Conservation (phyloP, 2,888 invertebrate genomes). For the Ennomos quercinarius region DNA sequence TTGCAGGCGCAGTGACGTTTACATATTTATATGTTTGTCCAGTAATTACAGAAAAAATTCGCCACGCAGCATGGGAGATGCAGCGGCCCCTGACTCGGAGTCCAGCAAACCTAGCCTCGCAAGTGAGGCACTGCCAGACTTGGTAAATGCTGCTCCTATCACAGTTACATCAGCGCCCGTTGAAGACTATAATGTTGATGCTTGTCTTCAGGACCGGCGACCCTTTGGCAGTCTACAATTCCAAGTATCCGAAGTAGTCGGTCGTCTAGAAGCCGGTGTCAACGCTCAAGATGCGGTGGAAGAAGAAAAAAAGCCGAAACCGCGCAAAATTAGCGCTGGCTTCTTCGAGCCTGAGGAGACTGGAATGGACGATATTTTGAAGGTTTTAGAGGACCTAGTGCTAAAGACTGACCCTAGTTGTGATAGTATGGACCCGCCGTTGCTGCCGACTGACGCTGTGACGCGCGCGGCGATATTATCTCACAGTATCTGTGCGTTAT, state of each 20-base stretch:
- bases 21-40: conserved; percentile 77
- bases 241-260: conserved; percentile 90
- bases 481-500: conserved; percentile 95
- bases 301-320: conserved; percentile 69
- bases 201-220: conserved; percentile 84
- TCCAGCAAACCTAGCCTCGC: conserved; percentile 63
- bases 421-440: conserved; percentile 86
- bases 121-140: conserved; percentile 56
- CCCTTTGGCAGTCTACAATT: conserved; percentile 88
- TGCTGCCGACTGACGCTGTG: conserved; percentile 87
- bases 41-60: conserved; percentile 61
- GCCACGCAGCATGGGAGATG: conserved; percentile 83
- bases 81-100: conserved; percentile 69
- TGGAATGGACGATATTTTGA: conserved; percentile 86
- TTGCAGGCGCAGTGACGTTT: conserved; percentile 77
- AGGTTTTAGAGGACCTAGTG: conserved; percentile 85
- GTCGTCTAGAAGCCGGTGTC: conserved; percentile 88
- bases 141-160: conserved; percentile 56
- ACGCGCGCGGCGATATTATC: conserved; percentile 89
- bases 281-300: conserved; percentile 74
- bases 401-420: conserved; percentile 86
- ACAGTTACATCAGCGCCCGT: conserved; percentile 25
- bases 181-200: conserved; percentile 24
- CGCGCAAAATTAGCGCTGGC: conserved; percentile 80
- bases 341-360: conserved; percentile 84